A percentile compares a stretch with the other conserved stretches of the same genome.
phyloP scores from a whole-genome alignment of 2,113 vertebrate species.

The Caranx melampygus region DNA sequence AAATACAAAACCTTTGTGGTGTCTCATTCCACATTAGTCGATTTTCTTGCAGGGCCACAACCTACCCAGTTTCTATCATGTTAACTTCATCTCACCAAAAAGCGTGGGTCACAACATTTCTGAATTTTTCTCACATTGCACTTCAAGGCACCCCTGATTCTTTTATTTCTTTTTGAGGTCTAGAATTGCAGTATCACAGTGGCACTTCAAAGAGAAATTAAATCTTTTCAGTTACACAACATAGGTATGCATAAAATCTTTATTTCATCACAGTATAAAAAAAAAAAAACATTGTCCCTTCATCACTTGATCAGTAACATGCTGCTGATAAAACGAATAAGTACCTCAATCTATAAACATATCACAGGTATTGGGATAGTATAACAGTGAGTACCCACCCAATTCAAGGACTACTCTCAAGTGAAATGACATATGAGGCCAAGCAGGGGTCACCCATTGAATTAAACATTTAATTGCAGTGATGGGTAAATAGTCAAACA shows the following conservation, averaged over 20 bases:
- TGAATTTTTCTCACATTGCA: background rate
- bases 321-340: background rate
- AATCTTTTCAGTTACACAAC: background rate
- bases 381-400: slow-evolving; percentile 15
- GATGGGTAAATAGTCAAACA: slow-evolving; percentile 60
- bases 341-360: background rate
- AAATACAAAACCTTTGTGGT: background rate
- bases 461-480: slow-evolving; percentile 70
- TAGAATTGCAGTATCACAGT: background rate
- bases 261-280: background rate
- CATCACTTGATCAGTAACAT: background rate
- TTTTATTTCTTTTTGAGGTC: background rate
- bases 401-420: slow-evolving; percentile 26
- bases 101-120: background rate
- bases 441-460: slow-evolving; percentile 36
- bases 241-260: background rate
- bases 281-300: background rate
- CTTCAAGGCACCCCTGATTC: background rate
- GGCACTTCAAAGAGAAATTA: background rate
- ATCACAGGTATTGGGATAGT: background rate
- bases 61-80: background rate
- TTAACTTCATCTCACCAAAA: background rate
- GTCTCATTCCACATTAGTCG: background rate
- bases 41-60: background rate
- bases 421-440: slow-evolving; percentile 35